Base-by-base conservation (phyloP, 2,888 invertebrate genomes). In the Eueremaeus valkanovi region DNA sequence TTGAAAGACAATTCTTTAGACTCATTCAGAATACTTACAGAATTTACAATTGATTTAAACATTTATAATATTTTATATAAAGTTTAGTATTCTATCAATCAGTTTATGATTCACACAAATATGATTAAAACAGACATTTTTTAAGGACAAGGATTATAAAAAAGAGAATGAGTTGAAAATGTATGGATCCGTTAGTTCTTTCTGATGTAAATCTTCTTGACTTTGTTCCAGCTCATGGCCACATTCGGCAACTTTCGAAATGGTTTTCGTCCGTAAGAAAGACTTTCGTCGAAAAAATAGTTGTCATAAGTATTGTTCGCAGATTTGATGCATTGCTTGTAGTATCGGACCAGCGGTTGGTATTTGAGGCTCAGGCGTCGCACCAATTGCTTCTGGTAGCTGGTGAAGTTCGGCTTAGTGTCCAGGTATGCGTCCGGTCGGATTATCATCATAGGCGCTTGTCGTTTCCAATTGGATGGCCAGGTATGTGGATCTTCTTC, bases 381-480 rank as follows among this genome's bases (percentile, higher is more conserved):
- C 9, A 73, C 61, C 27, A 73, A 27, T 40, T 73, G 24, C 16
- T 40, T 45, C 36, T 73, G 73, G 40, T 73, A 73, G 29, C n/a
- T n/a, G 40, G 61, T 73, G 13, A 73, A 63, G 24, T 40, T 1
- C 21, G 73, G 73, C 40, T 40, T 73, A 18, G 6, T 27, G 31
- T 45, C 40, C 24, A 73, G 8, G 40, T 73, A 73, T 11, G 31
- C 5, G 29, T 73, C 73, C 11, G 73, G 73, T 27, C 24, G 24
- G 3, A 73, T 1, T 18, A 73, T 73, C 73, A 73, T 73, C 2
- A 27, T 0, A 21, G 75, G 75, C 21, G 72, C 75, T 13, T 74
- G 75, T 29, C 68, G n/a, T 55, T 58, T 36, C 75, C 75, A 74
- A 21, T 73, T 74, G 18, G 75, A 74, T 31, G 75, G 75, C 75